These are phyloP conservation scores for Helogale parvula DNA, from an alignment of 2,113 vertebrate species.

Conservation along the genomic window DNA sequence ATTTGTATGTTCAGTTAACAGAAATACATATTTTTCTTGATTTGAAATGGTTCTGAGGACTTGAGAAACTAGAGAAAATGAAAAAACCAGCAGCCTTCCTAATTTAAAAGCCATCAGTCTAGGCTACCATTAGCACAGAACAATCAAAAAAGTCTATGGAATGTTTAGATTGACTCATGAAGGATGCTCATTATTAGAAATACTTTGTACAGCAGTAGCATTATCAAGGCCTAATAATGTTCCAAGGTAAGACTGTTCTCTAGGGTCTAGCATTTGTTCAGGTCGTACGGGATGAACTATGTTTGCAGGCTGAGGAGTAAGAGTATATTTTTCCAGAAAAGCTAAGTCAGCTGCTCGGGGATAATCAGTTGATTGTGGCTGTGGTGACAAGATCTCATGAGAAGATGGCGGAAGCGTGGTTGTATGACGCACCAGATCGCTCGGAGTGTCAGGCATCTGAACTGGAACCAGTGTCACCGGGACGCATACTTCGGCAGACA, in stretches of 20 bases:
- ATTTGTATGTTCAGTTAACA: slow-evolving; percentile 79
- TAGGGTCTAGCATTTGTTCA: slow-evolving; percentile 95
- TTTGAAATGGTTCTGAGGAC: slow-evolving; percentile 78
- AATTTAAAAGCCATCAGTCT: slow-evolving; percentile 44
- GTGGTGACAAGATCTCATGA: slow-evolving; percentile 85
- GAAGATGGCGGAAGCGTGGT: slow-evolving; percentile 81
- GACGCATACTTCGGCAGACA: slow-evolving; percentile 87
- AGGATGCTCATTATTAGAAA: slow-evolving; percentile 87
- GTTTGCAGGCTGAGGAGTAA: slow-evolving; percentile 94
- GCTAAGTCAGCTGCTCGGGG: slow-evolving; percentile 92
- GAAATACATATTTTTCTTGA: slow-evolving; percentile 72
- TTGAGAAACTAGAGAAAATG: slow-evolving; percentile 80
- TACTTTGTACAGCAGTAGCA: slow-evolving; percentile 88
- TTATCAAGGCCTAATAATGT: slow-evolving; percentile 94
- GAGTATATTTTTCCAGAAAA: slow-evolving; percentile 97
- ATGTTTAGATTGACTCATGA: slow-evolving; percentile 80
- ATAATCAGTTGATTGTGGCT: slow-evolving; percentile 88
- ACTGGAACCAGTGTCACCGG: slow-evolving; percentile 93
- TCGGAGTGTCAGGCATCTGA: slow-evolving; percentile 86
- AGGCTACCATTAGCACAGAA: slow-evolving; percentile 36
- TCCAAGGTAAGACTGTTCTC: slow-evolving; percentile 96
- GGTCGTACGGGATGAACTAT: slow-evolving; percentile 94
- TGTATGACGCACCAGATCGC: slow-evolving; percentile 84
- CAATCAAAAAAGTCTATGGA: slow-evolving; percentile 68
- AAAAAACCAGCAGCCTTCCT: slow-evolving; percentile 64